Evolutionary conservation across 2,113 vertebrate genomes (phyloP).

Genomic region (Piprites chloris): DNA sequence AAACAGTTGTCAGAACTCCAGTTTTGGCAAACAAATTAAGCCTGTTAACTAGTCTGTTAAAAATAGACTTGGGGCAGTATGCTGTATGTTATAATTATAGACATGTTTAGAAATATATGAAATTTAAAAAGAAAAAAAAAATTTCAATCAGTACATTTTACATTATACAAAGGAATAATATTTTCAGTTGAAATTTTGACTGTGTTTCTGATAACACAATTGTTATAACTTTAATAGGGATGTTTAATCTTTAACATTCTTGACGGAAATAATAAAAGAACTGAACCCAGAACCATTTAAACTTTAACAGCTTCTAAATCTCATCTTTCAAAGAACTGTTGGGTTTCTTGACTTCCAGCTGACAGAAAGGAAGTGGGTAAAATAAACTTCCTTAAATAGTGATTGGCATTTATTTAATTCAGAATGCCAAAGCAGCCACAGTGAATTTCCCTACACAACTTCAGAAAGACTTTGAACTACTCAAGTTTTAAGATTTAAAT

Average conservation of each 20-base stretch:
- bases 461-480: neutral
- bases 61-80: neutral
- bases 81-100: neutral
- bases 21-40: neutral
- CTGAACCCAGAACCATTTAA: neutral
- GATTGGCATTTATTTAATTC: neutral
- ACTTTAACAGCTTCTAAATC: neutral
- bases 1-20: neutral
- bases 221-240: neutral
- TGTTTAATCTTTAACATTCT: neutral
- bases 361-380: conserved; percentile 14
- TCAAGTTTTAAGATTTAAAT: neutral
- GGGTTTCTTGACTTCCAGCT: conserved; percentile 29
- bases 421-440: neutral
- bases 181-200: neutral
- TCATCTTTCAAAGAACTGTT: conserved; percentile 13
- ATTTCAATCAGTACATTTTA: neutral
- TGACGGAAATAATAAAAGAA: neutral
- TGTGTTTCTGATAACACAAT: neutral
- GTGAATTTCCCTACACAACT: neutral
- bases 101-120: neutral
- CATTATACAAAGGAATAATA: neutral
- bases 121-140: neutral
- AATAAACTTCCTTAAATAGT: conserved; percentile 7
- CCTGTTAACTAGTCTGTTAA: neutral